Evolutionary conservation across 2,888 invertebrate species (phyloP).

Genomic region (Spilosoma lubricipeda): DNA sequence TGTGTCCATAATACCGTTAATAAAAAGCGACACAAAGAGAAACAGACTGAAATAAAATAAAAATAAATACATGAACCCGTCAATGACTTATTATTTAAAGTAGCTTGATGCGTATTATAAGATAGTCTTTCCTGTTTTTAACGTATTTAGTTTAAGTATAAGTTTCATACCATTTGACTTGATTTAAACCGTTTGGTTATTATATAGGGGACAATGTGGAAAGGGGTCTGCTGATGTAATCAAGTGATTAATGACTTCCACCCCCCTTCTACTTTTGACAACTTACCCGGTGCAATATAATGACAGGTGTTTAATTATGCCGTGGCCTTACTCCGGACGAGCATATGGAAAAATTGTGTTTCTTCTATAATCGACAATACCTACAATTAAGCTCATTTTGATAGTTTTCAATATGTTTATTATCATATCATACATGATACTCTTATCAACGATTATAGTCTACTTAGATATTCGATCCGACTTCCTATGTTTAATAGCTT

Average conservation of each 20-base stretch:
- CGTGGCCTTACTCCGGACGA: no score
- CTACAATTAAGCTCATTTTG: no score
- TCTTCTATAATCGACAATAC: no score
- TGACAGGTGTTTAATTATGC: no score
- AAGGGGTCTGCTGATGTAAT: not conserved
- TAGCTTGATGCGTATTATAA: not conserved
- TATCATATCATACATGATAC: not conserved
- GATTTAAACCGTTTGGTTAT: not conserved
- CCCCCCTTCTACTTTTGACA: not conserved
- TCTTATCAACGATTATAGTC: not conserved
- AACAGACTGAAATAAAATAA: not conserved
- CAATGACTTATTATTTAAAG: not conserved
- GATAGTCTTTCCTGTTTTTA: not conserved
- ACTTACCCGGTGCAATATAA: not conserved
- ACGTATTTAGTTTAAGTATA: not conserved
- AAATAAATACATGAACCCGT: not conserved
- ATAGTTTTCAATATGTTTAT: no score
- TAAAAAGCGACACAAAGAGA: not conserved
- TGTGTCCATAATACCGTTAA: slow-evolving; percentile 13
- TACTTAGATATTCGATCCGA: not conserved
- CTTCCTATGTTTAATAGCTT: not conserved
- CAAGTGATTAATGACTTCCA: no score
- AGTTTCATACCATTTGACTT: not conserved
- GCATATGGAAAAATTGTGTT: no score
- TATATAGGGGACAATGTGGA: not conserved